Percentiles rank a stretch among this genome's conserved stretches.
These are phyloP conservation scores for Mastigias papua DNA, from an alignment of 30 jellyfish, hydroid and myxozoan genomes.

Conservation along the genomic window DNA sequence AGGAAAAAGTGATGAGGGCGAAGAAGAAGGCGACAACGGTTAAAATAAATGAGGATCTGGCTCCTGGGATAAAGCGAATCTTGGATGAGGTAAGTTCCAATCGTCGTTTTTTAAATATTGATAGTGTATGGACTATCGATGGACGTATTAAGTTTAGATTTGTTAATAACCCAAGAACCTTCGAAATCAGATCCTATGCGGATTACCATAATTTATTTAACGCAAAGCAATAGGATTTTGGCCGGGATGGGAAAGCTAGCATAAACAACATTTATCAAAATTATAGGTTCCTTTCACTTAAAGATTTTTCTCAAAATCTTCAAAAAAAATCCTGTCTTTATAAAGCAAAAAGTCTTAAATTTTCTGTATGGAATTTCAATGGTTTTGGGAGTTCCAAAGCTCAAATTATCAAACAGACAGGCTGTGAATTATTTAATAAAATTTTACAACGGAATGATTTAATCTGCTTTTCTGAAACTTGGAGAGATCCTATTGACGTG, in stretches of 20 bases:
- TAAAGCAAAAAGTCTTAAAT: not conserved
- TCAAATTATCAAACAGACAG: constrained; percentile 1
- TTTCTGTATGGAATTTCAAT: constrained; percentile 25
- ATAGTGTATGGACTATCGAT: constrained; percentile 5
- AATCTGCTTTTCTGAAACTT: constrained; percentile 51
- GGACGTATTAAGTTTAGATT: constrained; percentile 4
- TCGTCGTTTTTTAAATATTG: not conserved
- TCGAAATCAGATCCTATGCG: not conserved
- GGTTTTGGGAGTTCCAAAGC: constrained; percentile 30
- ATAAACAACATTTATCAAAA: not conserved
- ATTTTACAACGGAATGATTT: constrained; percentile 16
- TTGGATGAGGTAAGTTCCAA: constrained; percentile 3
- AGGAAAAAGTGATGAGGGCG: constrained; percentile 8
- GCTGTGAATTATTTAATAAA: constrained; percentile 8
- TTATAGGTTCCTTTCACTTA: not conserved
- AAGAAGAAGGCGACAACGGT: constrained; percentile 4
- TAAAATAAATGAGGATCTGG: constrained; percentile 14
- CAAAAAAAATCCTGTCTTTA: constrained; percentile 11
- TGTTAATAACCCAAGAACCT: not conserved
- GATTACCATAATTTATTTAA: constrained; percentile 7
- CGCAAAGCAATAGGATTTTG: constrained; percentile 7
- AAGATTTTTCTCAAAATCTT: not conserved
- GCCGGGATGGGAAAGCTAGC: constrained; percentile 21
- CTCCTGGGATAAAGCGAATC: not conserved
- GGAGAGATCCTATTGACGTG: constrained; percentile 32